A percentile compares a stretch with the other conserved stretches of the same genome.
Evolutionary conservation across 2,888 invertebrate species (phyloP).

Genomic region (Papilio demoleus): DNA sequence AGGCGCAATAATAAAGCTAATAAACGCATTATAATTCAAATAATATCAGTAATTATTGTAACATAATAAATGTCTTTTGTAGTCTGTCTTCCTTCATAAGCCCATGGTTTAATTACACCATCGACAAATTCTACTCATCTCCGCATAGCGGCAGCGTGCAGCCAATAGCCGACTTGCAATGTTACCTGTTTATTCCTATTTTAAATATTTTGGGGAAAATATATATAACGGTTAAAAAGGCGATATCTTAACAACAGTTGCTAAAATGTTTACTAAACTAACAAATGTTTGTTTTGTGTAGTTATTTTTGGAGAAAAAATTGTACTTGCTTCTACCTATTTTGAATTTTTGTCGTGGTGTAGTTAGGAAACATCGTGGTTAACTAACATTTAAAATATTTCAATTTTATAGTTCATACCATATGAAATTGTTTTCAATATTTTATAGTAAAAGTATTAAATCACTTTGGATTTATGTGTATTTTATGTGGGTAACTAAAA

Average conservation of each 20-base stretch:
- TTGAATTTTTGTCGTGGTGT: background rate
- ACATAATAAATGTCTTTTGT: no score
- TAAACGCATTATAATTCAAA: no score
- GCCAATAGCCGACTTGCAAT: conserved; percentile 35
- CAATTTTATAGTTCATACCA: no score
- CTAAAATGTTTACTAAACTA: background rate
- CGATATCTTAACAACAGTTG: background rate
- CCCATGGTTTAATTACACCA: conserved; percentile 26
- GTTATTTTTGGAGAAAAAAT: background rate
- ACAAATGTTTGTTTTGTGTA: background rate
- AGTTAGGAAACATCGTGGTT: background rate
- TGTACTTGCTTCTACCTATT: background rate
- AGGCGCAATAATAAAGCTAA: background rate
- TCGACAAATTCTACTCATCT: conserved; percentile 33
- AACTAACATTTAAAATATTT: background rate
- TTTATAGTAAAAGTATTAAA: background rate
- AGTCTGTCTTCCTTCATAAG: background rate
- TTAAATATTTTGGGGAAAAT: conserved; percentile 21
- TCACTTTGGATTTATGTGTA: background rate
- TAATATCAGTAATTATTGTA: no score
- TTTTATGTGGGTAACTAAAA: conserved; percentile 24
- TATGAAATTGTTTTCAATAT: background rate
- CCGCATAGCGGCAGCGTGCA: conserved; percentile 39
- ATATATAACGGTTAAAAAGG: background rate
- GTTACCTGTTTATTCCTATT: conserved; percentile 16